Evolutionary conservation across 2,888 invertebrate species (phyloP).

Genomic region (Platerodrilus igneus): DNA sequence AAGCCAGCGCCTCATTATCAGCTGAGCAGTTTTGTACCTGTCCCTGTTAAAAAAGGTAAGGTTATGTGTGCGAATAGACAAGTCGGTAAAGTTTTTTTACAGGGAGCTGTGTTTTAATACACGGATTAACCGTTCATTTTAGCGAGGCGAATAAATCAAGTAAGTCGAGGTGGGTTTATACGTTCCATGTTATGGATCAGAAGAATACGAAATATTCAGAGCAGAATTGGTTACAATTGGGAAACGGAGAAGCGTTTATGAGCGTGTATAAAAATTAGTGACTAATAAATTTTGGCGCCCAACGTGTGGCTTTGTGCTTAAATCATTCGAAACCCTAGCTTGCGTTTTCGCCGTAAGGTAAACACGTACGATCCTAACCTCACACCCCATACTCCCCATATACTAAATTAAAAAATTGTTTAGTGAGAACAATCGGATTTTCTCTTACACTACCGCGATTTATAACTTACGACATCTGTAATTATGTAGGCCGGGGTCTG

Average conservation of each 20-base stretch:
- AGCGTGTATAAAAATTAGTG: slow-evolving; percentile 60
- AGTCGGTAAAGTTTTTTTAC: slow-evolving; percentile 27
- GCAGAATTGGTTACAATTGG: slow-evolving; percentile 84
- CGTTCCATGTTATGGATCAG: slow-evolving; percentile 88
- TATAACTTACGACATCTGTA: too few relatives aligned
- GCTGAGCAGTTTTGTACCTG: slow-evolving; percentile 67
- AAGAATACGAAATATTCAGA: slow-evolving; percentile 67
- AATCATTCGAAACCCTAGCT: too few relatives aligned
- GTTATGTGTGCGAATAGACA: neutral
- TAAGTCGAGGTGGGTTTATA: slow-evolving; percentile 87
- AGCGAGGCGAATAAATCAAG: slow-evolving; percentile 81
- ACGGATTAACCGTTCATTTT: slow-evolving; percentile 90
- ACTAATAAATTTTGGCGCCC: too few relatives aligned
- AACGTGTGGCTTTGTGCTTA: too few relatives aligned
- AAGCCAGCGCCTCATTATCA: slow-evolving; percentile 66
- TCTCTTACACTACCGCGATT: too few relatives aligned
- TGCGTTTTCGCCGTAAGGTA: too few relatives aligned
- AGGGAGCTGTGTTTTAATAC: slow-evolving; percentile 85
- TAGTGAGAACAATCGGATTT: too few relatives aligned
- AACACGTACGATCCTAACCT: too few relatives aligned
- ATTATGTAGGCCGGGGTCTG: too few relatives aligned
- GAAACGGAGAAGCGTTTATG: slow-evolving; percentile 63
- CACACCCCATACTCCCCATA: too few relatives aligned
- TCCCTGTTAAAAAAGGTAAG: slow-evolving; percentile 80
- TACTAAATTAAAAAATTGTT: too few relatives aligned